phyloP scores from a whole-genome alignment of 1,140 invertebrate genomes.

The Megalopta genalis region DNA sequence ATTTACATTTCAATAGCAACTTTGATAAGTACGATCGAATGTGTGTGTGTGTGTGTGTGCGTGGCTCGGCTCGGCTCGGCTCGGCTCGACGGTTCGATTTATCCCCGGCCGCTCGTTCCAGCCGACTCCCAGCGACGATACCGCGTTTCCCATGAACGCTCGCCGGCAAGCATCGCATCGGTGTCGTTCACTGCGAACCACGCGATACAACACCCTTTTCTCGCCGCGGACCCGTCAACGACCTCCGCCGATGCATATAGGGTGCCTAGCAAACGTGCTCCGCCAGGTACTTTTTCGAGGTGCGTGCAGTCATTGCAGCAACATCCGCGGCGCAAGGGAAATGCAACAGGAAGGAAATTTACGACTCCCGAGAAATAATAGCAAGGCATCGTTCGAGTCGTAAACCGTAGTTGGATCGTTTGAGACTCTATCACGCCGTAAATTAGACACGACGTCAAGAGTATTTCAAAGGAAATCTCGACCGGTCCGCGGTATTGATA shows the following conservation, averaged over 20 bases:
- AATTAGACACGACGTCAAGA: conserved; percentile 49
- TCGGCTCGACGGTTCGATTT: background rate
- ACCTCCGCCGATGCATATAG: conserved; percentile 31
- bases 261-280: conserved; percentile 33
- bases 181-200: conserved; percentile 15
- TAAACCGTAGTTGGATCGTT: conserved; percentile 53
- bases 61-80: no score
- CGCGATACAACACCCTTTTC: conserved; percentile 46
- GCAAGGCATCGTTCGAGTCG: conserved; percentile 38
- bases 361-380: conserved; percentile 52
- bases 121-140: background rate
- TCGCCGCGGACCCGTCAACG: conserved; percentile 32
- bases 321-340: conserved; percentile 45
- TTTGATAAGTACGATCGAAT: no score
- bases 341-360: conserved; percentile 54
- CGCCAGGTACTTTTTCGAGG: conserved; percentile 31
- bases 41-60: no score
- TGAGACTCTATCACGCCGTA: conserved; percentile 32
- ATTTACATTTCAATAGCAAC: background rate
- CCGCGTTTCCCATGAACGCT: conserved; percentile 24
- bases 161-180: background rate
- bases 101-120: background rate
- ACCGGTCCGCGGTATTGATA: background rate
- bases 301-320: conserved; percentile 28
- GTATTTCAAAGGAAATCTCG: conserved; percentile 24